Base-by-base conservation (phyloP, 2,113 vertebrate genomes). In the Myxocyprinus asiaticus region DNA sequence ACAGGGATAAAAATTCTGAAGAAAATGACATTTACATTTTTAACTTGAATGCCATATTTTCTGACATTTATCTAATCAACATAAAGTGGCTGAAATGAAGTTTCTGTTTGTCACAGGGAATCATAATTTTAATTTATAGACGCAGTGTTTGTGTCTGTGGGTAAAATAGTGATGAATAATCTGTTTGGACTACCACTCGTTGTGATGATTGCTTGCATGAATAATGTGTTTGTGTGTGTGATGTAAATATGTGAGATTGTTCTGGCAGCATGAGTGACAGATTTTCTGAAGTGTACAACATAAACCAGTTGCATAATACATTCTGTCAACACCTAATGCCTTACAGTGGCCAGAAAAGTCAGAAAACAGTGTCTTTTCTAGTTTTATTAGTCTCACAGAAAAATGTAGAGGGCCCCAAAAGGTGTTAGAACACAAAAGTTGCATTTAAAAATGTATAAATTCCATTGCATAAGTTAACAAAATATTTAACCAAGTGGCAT, bases 151-250 rank as follows among this genome's bases (percentile, higher is more conserved):
- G 8, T 53, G 48, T 33, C 22, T 33, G 1, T 64, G 71, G 58
- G 10, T 65, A 48, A 75, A 64, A 43, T 76, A 11, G 4, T 50
- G 44, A 65, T 15, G 73, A 65, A 65, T 65, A 76, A 76, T 76
- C 12, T n/a, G 22, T 44, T 76, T 14, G 12, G 73, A 64, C 73
- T 65, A 12, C 12, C 22, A 33, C 22, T 33, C 22, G 22, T 33
- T 33, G 22, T 33, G 22, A 33, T 33, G 22, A 33, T 33, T 8
- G 47, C 22, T 48, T 43, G 48, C 48, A 55, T 65, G 6, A 76
- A 61, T 9, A n/a, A 61, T 59, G 58, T 76, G 55, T 55, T 48
- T 70, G 71, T 65, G 45, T 74, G 17, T 55, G 22, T 76, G 48
- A 64, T 76, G 8, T 65, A 53, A 76, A 65, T 53, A 65, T 44